Base-by-base conservation (phyloP, 2,888 invertebrate species). In the Stramonita haemastoma region DNA sequence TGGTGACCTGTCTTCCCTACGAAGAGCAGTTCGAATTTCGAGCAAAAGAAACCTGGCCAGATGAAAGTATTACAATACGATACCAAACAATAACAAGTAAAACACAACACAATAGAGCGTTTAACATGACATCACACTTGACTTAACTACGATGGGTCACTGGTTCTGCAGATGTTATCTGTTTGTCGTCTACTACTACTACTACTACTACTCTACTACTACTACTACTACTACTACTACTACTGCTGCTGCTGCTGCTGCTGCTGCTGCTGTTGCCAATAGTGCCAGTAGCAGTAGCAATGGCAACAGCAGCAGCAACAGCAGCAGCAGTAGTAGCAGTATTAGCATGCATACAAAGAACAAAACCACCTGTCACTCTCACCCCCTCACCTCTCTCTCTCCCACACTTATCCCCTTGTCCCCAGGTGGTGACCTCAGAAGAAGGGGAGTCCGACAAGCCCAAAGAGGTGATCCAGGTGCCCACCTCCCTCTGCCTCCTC, bases 401-500 rank as follows among this genome's bases (percentile, higher is more conserved):
- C 32, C 22, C 79, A 8, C 15, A 11, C 34, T 79, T 32, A 32
- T 34, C 32, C 17, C 22, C 34, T 0, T 19, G 4, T 32, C 17
- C 34, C 22, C 60, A 88, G 70, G 91, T 94, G 89, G 91, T 93
- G 36, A 91, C 93, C 46, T 91, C 92, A 26, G 94, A 93, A 46
- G 93, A 93, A 57, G 93, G 93, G 83, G 93, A 93, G 70, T 90
- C 91, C 29, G 93, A 93, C 89, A 93, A 93, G 89, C 92, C 92
- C 13, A 94, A 94, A 84, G 94, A 94, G 88, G 94, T 95, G 6
- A 94, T 95, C 15, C 93, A 94, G 87, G 96, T 96, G 13, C 96
- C 96, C 8, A 94, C 96, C 32, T 95, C 95, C 15, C 92, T 96
- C 73, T 95, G 95, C 90, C 92, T 96, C 87, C 92, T 95, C 13